Evolutionary conservation across 2,113 vertebrate species (phyloP).

Genomic region (Phalacrocorax aristotelis): DNA sequence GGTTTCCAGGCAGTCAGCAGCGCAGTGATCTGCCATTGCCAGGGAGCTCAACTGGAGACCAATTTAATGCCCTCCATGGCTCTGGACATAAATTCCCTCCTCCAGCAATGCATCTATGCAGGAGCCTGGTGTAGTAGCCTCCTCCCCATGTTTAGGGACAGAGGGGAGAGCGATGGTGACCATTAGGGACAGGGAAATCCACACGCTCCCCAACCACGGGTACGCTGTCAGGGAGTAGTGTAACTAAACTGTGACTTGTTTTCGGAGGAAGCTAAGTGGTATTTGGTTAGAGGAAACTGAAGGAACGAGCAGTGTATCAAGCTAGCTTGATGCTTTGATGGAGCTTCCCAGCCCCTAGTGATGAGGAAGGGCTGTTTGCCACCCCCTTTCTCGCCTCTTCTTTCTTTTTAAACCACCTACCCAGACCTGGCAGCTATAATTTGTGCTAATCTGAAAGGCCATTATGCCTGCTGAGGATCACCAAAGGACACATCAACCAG

Average conservation of each 20-base stretch:
- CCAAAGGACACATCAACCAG: neutral
- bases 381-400: neutral
- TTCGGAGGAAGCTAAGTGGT: neutral
- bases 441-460: neutral
- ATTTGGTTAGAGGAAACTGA: neutral
- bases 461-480: neutral
- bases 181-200: rapidly evolving
- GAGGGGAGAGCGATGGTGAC: neutral
- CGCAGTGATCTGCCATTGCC: neutral
- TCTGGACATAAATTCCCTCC: neutral
- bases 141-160: neutral
- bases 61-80: neutral
- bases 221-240: neutral
- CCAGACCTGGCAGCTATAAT: neutral
- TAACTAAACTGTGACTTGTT: neutral
- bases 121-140: neutral
- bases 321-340: neutral
- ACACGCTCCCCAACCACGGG: neutral
- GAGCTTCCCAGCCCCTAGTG: neutral
- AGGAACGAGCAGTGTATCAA: neutral
- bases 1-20: neutral
- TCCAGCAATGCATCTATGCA: rapidly evolving
- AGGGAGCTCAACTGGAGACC: neutral
- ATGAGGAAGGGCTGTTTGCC: neutral
- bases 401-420: neutral